phyloP scores from a whole-genome alignment of 2,888 invertebrate genomes.

The Philopedon plagiatum region DNA sequence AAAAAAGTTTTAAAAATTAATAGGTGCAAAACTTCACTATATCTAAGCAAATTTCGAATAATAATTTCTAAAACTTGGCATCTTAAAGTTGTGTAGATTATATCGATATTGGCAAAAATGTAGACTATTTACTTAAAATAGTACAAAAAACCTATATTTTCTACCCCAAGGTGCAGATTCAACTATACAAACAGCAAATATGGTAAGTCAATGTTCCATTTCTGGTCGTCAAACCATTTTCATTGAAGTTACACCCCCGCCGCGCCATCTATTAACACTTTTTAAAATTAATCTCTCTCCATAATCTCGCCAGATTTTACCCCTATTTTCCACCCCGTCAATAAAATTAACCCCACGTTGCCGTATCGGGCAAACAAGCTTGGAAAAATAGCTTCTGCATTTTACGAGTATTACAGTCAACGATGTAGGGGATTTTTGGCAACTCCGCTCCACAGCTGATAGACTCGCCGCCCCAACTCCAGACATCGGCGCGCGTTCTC shows the following conservation, averaged over 20 bases:
- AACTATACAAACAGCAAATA: neutral
- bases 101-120: too few species aligned
- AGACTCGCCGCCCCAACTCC: constrained; percentile 5
- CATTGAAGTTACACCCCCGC: neutral
- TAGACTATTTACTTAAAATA: too few species aligned
- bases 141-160: too few species aligned
- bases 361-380: neutral
- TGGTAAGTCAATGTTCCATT: neutral
- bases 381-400: neutral
- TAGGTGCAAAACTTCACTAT: too few species aligned
- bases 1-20: too few species aligned
- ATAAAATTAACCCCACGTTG: constrained; percentile 26
- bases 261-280: constrained; percentile 26
- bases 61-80: too few species aligned
- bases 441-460: constrained; percentile 19
- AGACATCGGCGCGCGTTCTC: constrained; percentile 3
- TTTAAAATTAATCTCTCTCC: constrained; percentile 3
- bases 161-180: too few species aligned
- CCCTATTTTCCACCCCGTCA: constrained; percentile 19
- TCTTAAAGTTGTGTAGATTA: too few species aligned
- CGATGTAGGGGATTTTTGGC: neutral
- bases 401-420: neutral
- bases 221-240: constrained; percentile 5
- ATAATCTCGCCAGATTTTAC: constrained; percentile 17
- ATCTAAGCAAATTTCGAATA: too few species aligned